phyloP scores from a whole-genome alignment of 2,113 vertebrate species.

The Silurus glanis region DNA sequence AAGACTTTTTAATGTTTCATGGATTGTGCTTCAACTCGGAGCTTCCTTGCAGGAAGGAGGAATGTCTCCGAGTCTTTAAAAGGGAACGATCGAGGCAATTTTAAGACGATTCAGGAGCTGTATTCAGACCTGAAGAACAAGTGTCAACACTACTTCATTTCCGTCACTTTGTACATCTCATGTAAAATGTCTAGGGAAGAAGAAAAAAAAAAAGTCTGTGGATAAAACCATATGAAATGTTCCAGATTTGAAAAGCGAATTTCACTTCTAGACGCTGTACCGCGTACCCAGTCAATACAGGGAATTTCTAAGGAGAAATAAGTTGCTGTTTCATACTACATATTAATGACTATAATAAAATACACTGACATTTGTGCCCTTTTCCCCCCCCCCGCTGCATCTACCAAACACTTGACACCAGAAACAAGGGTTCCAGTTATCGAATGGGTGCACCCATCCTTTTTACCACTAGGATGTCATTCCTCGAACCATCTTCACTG shows the following conservation, averaged over 20 bases:
- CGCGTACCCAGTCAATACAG: too few species aligned
- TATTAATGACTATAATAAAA: neutral
- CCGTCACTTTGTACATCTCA: neutral
- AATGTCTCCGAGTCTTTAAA: too few species aligned
- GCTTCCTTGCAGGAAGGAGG: neutral
- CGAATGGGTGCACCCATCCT: too few species aligned
- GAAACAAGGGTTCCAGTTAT: neutral
- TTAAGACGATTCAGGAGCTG: neutral
- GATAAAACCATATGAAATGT: neutral
- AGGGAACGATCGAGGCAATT: neutral
- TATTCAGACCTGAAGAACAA: too few species aligned
- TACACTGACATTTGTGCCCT: neutral
- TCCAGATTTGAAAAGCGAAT: too few species aligned
- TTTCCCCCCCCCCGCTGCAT: constrained; percentile 1
- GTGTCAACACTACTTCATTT: neutral
- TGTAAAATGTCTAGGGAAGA: neutral
- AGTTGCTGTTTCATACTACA: neutral
- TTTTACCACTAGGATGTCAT: too few species aligned
- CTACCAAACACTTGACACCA: neutral
- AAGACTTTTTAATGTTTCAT: neutral
- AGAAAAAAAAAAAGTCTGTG: neutral
- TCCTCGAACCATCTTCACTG: neutral
- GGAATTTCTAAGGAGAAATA: neutral
- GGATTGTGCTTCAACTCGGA: neutral
- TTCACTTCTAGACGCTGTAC: too few species aligned